These are phyloP conservation scores for Pristiophorus japonicus DNA, from an alignment of 2,113 vertebrate species.

Conservation along the genomic window DNA sequence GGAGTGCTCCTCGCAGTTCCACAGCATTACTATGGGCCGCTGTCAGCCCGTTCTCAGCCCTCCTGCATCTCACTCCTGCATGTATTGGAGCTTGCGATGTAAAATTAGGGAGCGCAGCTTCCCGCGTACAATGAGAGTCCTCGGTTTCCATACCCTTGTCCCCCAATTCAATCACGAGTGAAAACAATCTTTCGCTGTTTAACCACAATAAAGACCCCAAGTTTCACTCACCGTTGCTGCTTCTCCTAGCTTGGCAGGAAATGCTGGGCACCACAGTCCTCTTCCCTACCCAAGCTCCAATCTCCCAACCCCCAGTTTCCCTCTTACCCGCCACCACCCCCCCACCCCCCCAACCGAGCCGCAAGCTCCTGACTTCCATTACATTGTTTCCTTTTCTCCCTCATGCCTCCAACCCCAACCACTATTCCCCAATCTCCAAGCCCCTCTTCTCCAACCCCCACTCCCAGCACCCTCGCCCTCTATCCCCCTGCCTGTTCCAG, in stretches of 20 bases:
- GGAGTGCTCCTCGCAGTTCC: no score
- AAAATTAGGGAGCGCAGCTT: background rate
- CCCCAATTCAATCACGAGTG: no score
- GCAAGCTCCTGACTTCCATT: background rate
- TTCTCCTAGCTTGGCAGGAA: background rate
- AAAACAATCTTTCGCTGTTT: no score
- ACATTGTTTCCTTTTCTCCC: background rate
- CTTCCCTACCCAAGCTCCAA: no score
- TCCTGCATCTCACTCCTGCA: background rate
- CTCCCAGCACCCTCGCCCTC: background rate
- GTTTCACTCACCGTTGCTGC: background rate
- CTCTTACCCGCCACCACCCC: no score
- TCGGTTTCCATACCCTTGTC: background rate
- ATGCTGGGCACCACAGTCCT: background rate
- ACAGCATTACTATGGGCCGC: background rate
- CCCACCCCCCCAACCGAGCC: background rate
- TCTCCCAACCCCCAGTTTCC: no score
- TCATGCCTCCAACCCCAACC: background rate
- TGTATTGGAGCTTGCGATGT: background rate
- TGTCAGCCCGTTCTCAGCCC: background rate
- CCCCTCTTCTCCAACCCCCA: background rate
- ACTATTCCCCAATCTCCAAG: background rate
- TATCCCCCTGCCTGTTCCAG: background rate
- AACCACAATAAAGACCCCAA: no score
- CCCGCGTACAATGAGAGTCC: background rate